These are phyloP conservation scores for Suricata suricatta DNA, from an alignment of 2,113 vertebrate species.

Conservation along the genomic window DNA sequence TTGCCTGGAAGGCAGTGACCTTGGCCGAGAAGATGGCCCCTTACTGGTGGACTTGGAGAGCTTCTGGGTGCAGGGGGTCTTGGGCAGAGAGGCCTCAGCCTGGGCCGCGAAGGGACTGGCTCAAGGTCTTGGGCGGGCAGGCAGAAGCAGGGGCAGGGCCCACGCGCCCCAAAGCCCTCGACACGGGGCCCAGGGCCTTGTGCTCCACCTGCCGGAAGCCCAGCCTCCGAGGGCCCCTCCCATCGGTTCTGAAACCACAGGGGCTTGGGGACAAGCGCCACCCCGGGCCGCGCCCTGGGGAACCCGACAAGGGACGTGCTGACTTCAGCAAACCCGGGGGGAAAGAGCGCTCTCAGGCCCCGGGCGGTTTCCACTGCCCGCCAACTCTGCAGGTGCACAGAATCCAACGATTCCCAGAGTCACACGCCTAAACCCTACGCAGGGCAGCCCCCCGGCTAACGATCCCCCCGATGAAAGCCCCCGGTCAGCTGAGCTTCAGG, in stretches of 20 bases:
- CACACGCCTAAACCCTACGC: not conserved
- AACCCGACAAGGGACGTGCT: not conserved
- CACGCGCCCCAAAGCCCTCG: fast-evolving
- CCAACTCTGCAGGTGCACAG: not conserved
- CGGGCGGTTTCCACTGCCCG: not conserved
- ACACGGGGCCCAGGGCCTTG: too few relatives aligned
- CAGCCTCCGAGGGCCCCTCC: not conserved
- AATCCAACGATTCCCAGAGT: not conserved
- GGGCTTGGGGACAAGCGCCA: not conserved
- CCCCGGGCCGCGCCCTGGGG: not conserved
- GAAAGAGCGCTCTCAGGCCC: not conserved
- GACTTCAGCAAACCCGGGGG: not conserved
- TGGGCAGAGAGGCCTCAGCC: not conserved
- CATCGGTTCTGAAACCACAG: fast-evolving
- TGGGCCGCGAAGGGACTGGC: not conserved
- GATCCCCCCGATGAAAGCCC: fast-evolving
- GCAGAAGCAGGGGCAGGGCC: not conserved
- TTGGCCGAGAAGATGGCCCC: not conserved
- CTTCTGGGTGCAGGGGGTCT: fast-evolving
- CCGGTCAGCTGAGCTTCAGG: not conserved
- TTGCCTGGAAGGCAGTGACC: too few relatives aligned
- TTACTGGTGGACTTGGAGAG: not conserved
- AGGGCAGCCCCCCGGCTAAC: not conserved
- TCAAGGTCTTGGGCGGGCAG: not conserved
- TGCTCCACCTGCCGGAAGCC: not conserved